Percentiles rank a stretch among this genome's conserved stretches.
Conservation (phyloP, 2,113 vertebrate species). For the Mellivora capensis region DNA sequence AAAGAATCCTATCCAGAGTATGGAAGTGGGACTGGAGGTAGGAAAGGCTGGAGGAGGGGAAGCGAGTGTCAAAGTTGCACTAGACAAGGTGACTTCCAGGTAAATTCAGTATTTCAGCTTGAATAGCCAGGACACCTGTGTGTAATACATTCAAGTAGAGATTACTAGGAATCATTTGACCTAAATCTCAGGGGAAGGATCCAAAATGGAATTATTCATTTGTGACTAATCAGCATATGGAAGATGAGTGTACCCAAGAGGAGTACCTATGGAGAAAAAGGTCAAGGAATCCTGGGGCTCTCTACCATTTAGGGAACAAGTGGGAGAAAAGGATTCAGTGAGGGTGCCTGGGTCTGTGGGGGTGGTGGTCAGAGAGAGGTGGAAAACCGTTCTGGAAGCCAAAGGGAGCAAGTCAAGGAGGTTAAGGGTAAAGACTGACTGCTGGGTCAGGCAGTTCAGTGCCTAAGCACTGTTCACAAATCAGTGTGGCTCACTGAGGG, state of each 20-base stretch:
- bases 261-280: background rate
- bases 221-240: background rate
- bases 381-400: background rate
- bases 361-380: background rate
- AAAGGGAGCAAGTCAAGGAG: background rate
- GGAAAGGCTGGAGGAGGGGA: background rate
- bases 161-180: background rate
- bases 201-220: background rate
- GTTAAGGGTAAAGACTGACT: background rate
- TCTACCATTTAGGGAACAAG: background rate
- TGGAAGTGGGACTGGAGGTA: background rate
- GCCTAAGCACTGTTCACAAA: background rate
- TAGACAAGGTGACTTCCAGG: background rate
- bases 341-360: too few relatives aligned
- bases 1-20: background rate
- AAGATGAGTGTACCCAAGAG: background rate
- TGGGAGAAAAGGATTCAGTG: background rate
- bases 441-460: too few relatives aligned
- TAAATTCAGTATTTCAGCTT: background rate
- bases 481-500: background rate
- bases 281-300: background rate
- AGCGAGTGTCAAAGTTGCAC: background rate
- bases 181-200: background rate
- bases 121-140: background rate
- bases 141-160: background rate